Evolutionary conservation across 2,797 vertebrate genomes (phyloP), one percentile per base, ranked within the genome.

Genomic region (Onychomys torridus): DNA sequence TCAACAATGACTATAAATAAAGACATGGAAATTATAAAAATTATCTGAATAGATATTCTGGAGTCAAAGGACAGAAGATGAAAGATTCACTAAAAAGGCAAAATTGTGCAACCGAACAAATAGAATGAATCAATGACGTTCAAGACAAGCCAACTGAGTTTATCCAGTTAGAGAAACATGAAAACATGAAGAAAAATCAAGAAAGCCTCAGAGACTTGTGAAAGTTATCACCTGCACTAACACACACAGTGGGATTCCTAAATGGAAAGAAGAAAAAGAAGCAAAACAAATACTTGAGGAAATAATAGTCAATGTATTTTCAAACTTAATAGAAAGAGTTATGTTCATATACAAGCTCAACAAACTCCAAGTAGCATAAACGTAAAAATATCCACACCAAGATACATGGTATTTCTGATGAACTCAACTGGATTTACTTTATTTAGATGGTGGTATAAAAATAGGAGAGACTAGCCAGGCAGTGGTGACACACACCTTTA

Each of bases 231-330:
- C 79, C 49, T 82, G 46, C 16, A 76, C 19, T 40, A 93, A 83
- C 6, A 78, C 25, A 89, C 55, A 83, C 65, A 61, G 86, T 34
- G 9, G 6, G 21, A 86, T 27, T 12, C 43, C 4, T 52, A 40
- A 88, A 89, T 7, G 2, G 65, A 14, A 89, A 29, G 75, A 87
- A 89, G 59, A 14, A 76, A 89, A 91, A 25, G 7, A 59, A 76
- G 2, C 11, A 96, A 81, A 93, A 86, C 21, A 59, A 92, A 83
- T 94, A 96, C 52, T 57, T 95, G 84, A 93, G 82, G 79, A 92
- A 95, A 88, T 78, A 84, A 65, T 76, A 34, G 43, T 65, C 77
- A 91, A 92, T 83, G 52, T 82, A 40, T 92, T 94, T 81, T 78
- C 49, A 88, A 59, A 94, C 87, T 63, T 84, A 9, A 92, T 88